A percentile compares a stretch with the other conserved stretches of the same genome.
These are phyloP conservation scores for Nebria ingens DNA, from an alignment of 1,140 invertebrate genomes.

Conservation along the genomic window DNA sequence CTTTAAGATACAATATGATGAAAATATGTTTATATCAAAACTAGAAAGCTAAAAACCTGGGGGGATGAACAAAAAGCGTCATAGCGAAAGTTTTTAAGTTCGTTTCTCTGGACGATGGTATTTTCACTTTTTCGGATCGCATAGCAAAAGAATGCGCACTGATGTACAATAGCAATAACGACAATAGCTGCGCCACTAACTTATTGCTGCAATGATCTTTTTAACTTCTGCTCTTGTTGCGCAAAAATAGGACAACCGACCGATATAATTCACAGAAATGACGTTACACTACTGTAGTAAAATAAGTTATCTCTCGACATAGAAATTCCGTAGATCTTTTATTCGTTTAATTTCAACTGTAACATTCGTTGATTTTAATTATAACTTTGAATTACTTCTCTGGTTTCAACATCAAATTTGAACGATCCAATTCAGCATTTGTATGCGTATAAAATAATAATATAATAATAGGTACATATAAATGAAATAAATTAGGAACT, in stretches of 20 bases:
- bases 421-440: too few species aligned
- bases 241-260: constrained; percentile 7
- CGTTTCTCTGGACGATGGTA: background rate
- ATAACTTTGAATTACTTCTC: too few species aligned
- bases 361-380: too few species aligned
- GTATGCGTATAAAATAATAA: too few species aligned
- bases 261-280: constrained; percentile 3
- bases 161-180: background rate
- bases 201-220: constrained; percentile 8
- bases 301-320: background rate
- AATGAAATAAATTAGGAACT: too few species aligned
- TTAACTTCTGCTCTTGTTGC: background rate
- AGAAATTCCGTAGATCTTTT: too few species aligned
- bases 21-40: background rate
- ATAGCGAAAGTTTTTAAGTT: background rate
- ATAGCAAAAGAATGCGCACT: background rate
- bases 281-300: background rate
- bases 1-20: background rate
- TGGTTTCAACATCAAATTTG: too few species aligned
- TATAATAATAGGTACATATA: too few species aligned
- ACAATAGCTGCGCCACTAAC: constrained; percentile 3
- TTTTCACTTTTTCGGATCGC: constrained; percentile 6
- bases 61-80: background rate
- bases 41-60: background rate
- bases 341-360: too few species aligned